Percentiles rank a stretch among this genome's conserved stretches.
These are phyloP conservation scores for Calliphora vicina DNA, from an alignment of 1,140 invertebrate species.

Conservation along the genomic window DNA sequence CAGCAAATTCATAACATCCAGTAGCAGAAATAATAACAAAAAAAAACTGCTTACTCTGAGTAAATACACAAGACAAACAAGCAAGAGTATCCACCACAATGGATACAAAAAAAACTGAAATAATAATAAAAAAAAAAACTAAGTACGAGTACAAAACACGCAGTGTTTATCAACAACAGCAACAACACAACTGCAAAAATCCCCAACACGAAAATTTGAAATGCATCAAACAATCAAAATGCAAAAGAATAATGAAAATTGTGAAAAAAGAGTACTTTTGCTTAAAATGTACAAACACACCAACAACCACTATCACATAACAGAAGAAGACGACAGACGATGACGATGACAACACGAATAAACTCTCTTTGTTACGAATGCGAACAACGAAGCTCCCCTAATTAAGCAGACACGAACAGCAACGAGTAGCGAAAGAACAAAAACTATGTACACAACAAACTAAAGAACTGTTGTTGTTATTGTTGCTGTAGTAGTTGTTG, in stretches of 20 bases:
- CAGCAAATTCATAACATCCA: not conserved
- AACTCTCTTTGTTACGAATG: not conserved
- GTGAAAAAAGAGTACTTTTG: not conserved
- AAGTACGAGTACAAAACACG: not conserved
- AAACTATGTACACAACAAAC: no score
- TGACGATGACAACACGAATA: not conserved
- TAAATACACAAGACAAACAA: not conserved
- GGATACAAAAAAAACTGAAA: not conserved
- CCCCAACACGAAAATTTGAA: not conserved
- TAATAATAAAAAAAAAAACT: no score
- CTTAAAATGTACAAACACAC: no score
- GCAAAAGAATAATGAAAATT: not conserved
- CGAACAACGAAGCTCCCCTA: not conserved
- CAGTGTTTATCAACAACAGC: not conserved
- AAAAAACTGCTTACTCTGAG: constrained; percentile 13
- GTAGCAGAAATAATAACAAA: not conserved
- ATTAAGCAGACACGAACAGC: not conserved
- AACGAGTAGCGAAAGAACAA: not conserved
- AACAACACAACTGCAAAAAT: not conserved
- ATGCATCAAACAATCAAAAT: not conserved
- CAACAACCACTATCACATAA: constrained; percentile 9
- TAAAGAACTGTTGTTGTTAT: no score
- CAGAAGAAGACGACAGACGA: not conserved
- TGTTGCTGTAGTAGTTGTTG: no score
- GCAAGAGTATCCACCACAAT: not conserved